Evolutionary conservation across 1,140 invertebrate genomes (phyloP), one percentile per base, ranked within the genome.

Genomic region (Lepidostoma basale): DNA sequence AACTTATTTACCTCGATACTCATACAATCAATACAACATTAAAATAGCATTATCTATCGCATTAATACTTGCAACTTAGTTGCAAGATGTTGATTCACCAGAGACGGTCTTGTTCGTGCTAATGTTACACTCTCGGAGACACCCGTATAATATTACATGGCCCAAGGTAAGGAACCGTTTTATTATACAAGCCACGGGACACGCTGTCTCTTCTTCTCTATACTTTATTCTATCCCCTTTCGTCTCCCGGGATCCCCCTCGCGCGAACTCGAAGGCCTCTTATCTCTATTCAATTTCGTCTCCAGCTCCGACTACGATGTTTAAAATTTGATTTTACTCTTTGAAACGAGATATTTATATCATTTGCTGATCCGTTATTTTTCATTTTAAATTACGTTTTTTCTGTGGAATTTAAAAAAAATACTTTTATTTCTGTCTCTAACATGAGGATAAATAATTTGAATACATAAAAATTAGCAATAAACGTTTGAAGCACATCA

Each of bases 101-200:
- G 25, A 14, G 22, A 52, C 23, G 33, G 14, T 18, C 22, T 28
- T 60, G 20, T 33, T 18, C 39, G 56, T 39, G 39, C 26, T 18
- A 60, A 36, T 36, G 18, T 18, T 52, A 20, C 22, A 52, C 22
- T 52, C 39, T 16, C 39, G 39, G 18, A 16, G 39, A 40, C 18
- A 40, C n/a, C n/a, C n/a, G 18, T 40, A 40, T 40, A 40, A 40
- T 40, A 18, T 40, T 16, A n/a, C 39, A 18, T 40, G 39, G 18
- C 20, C n/a, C 23, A 26, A 39, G 14, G 33, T 14, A 44, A 14
- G 33, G 20, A 30, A 36, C 58, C 56, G 42, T 56, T 66, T 66
- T 66, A 66, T 56, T 66, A 66, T 56, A 58, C 49, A 40, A 56
- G 63, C 63, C 36, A 22, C 63, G 63, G 63, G 49, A 56, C 40